Conservation (phyloP, 2,797 vertebrate genomes). For the Nyctibius grandis region DNA sequence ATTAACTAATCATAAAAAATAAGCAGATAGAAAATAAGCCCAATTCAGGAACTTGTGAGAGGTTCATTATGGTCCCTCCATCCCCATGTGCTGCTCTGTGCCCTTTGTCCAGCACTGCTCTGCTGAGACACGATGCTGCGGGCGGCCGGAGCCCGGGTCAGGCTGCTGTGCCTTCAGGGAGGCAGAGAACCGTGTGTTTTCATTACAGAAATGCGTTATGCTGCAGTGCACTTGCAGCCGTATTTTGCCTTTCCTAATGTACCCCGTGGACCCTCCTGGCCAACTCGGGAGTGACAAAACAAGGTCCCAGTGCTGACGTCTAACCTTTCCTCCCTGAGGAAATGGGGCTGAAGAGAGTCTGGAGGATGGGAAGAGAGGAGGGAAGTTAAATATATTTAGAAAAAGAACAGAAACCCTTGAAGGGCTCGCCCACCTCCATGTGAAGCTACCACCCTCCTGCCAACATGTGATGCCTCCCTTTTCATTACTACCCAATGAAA, state of each 20-base stretch:
- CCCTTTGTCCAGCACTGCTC: rapidly evolving
- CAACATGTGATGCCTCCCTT: neutral
- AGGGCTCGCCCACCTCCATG: neutral
- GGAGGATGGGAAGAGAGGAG: neutral
- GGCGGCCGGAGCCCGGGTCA: neutral
- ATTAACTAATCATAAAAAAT: neutral
- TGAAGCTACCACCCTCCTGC: neutral
- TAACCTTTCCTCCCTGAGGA: neutral
- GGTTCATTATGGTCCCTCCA: neutral
- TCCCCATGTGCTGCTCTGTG: neutral
- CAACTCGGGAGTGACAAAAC: neutral
- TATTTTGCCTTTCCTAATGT: neutral
- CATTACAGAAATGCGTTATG: rapidly evolving
- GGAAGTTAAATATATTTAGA: neutral
- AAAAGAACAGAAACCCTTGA: neutral
- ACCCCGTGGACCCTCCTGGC: neutral
- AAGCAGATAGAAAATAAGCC: neutral
- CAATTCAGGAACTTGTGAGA: neutral
- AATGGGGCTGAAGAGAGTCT: neutral
- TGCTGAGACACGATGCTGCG: rapidly evolving
- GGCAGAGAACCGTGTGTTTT: neutral
- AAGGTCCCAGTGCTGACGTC: neutral
- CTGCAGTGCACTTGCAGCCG: neutral
- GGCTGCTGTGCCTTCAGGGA: neutral
- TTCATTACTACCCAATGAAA: neutral